These are phyloP conservation scores for Lasioglossum zephyrum DNA, from an alignment of 2,888 invertebrate species.

Conservation along the genomic window DNA sequence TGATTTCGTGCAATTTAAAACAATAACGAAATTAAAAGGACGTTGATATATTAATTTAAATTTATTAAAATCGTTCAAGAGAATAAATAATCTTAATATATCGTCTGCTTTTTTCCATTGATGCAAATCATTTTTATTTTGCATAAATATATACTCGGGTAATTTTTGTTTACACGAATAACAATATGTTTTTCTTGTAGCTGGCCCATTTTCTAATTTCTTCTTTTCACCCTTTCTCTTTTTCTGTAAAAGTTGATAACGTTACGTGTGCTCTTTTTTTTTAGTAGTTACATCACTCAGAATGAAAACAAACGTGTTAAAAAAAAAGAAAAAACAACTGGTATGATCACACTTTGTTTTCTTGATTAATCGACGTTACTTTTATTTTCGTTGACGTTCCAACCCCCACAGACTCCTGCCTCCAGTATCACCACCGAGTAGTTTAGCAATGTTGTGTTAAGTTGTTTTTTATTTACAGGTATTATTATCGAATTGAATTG, in stretches of 20 bases:
- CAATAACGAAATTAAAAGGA: too few relatives aligned
- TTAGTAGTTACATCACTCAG: conserved; percentile 71
- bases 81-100: too few relatives aligned
- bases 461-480: conserved; percentile 38
- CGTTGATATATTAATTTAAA: too few relatives aligned
- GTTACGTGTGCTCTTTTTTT: conserved; percentile 58
- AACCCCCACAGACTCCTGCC: neutral
- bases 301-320: conserved; percentile 61
- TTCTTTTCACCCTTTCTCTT: neutral
- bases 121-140: too few relatives aligned
- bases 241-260: conserved; percentile 9
- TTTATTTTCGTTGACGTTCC: conserved; percentile 31
- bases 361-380: conserved; percentile 16
- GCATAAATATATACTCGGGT: too few relatives aligned
- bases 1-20: too few relatives aligned
- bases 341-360: conserved; percentile 79
- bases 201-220: neutral
- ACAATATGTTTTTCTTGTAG: conserved; percentile 7
- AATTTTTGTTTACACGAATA: too few relatives aligned
- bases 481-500: conserved; percentile 16
- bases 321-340: conserved; percentile 56
- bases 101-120: too few relatives aligned
- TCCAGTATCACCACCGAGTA: conserved; percentile 7
- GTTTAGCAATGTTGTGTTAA: conserved; percentile 19
- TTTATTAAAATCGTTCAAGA: too few relatives aligned